Conservation (phyloP, 2,797 vertebrate species). For the Scleropages formosus region DNA sequence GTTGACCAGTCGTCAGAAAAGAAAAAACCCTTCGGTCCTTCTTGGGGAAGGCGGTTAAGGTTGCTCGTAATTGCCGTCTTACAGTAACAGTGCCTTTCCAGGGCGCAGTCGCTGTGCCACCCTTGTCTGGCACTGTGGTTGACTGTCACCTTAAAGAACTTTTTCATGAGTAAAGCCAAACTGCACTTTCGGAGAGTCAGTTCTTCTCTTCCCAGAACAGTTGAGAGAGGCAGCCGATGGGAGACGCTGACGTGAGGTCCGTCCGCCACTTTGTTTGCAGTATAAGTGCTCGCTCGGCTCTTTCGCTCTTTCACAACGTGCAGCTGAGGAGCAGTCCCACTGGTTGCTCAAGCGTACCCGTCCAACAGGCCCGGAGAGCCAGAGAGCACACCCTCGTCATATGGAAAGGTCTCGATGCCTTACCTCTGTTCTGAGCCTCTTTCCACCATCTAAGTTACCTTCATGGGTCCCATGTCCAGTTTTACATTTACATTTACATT, state of each 20-base stretch:
- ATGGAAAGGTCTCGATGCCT: neutral
- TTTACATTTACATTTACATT: no score
- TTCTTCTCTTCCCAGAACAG: no score
- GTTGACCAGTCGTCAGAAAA: neutral
- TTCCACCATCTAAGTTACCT: no score
- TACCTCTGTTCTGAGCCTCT: no score
- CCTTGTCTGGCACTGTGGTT: neutral
- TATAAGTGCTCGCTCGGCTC: neutral
- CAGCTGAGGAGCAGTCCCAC: neutral
- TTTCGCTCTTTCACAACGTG: slow-evolving; percentile 3
- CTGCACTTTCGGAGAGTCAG: neutral
- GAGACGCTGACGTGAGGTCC: neutral
- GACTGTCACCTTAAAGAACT: neutral
- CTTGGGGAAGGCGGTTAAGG: neutral
- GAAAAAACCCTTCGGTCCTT: neutral
- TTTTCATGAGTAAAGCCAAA: neutral
- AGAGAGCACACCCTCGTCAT: slow-evolving; percentile 13
- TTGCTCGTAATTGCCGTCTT: neutral
- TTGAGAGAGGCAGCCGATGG: no score
- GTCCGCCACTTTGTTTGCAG: neutral
- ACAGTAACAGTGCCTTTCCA: no score
- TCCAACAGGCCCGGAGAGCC: neutral
- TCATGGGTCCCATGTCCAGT: no score
- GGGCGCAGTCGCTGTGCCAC: neutral
- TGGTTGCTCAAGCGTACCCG: slow-evolving; percentile 11